Conservation (phyloP, 1,140 invertebrate species). For the Bombus impatiens region DNA sequence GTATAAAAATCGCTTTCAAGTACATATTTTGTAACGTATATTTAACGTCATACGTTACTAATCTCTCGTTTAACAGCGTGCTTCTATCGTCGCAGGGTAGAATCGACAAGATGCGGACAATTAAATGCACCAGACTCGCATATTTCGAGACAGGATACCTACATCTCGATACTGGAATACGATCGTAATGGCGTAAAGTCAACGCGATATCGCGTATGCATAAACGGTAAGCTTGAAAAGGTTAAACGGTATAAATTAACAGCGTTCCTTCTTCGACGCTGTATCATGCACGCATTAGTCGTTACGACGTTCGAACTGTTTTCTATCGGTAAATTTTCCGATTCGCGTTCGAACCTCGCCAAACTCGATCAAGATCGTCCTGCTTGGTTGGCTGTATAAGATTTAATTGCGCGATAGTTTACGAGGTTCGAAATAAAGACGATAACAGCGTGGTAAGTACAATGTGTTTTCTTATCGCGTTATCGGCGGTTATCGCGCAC, state of each 20-base stretch:
- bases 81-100: too few relatives aligned
- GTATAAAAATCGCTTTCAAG: too few relatives aligned
- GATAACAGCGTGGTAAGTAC: neutral
- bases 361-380: too few relatives aligned
- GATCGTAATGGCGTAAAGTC: neutral
- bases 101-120: too few relatives aligned
- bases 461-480: slow-evolving; percentile 22
- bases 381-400: too few relatives aligned
- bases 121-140: too few relatives aligned
- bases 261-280: neutral
- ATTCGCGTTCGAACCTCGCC: neutral
- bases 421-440: neutral
- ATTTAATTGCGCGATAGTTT: neutral
- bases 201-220: neutral
- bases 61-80: too few relatives aligned
- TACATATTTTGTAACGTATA: too few relatives aligned
- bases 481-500: slow-evolving; percentile 34
- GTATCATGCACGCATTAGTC: too few relatives aligned
- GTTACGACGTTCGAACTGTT: neutral
- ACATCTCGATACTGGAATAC: too few relatives aligned
- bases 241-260: slow-evolving; percentile 13
- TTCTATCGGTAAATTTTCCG: neutral
- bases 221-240: neutral
- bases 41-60: too few relatives aligned
- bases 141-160: too few relatives aligned